These are phyloP conservation scores for Melospiza melodia DNA, from an alignment of 2,113 vertebrate species.

Conservation along the genomic window DNA sequence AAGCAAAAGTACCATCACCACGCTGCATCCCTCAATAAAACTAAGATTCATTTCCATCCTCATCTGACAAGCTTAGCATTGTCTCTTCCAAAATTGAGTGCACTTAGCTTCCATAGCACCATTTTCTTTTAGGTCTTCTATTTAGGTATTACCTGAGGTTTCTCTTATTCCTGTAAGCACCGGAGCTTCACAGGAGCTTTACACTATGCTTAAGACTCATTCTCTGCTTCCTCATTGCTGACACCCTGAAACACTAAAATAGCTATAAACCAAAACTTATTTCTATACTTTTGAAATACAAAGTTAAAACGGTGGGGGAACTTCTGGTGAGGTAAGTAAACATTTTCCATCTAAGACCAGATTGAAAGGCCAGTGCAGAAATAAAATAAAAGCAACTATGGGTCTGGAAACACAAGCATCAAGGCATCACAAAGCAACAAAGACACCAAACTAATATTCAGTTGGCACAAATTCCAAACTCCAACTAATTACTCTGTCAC, in stretches of 20 bases:
- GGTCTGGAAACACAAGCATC: neutral
- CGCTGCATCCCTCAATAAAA: neutral
- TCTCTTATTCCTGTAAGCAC: neutral
- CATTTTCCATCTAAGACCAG: neutral
- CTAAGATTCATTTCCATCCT: neutral
- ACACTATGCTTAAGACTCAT: neutral
- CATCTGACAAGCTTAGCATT: neutral
- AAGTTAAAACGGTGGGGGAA: neutral
- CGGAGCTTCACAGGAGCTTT: neutral
- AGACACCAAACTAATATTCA: neutral
- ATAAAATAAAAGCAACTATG: neutral
- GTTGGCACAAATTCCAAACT: neutral
- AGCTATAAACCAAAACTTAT: neutral
- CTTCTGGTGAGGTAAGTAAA: neutral
- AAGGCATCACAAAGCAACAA: neutral
- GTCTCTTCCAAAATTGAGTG: neutral
- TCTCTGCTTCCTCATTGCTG: neutral
- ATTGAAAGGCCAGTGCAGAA: neutral
- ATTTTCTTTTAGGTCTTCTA: neutral
- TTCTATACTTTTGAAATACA: neutral
- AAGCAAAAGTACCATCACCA: neutral
- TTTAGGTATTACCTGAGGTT: neutral
- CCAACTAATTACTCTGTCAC: neutral
- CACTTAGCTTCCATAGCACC: neutral
- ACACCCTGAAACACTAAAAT: neutral